These are phyloP conservation scores for Betta splendens DNA, from an alignment of 2,797 vertebrate species.

Conservation along the genomic window DNA sequence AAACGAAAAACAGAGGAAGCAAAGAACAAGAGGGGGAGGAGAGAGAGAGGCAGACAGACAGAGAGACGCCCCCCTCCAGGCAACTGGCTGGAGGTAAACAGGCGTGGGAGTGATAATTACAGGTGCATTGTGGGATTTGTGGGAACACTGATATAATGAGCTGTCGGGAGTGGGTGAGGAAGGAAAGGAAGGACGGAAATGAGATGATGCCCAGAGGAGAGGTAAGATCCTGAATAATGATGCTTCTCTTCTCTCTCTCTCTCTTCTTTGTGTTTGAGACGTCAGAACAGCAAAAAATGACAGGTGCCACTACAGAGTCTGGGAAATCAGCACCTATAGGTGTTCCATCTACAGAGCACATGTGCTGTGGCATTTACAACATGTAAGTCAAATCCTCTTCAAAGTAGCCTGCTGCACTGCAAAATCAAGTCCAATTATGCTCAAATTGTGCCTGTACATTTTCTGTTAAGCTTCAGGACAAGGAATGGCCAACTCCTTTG, in stretches of 20 bases:
- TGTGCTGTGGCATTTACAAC: constrained; percentile 18
- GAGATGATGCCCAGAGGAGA: constrained; percentile 71
- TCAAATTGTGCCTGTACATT: not conserved
- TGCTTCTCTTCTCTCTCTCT: constrained; percentile 12
- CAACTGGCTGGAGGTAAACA: constrained; percentile 81
- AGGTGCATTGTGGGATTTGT: constrained; percentile 82
- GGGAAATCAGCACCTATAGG: constrained; percentile 39
- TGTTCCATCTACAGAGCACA: constrained; percentile 14
- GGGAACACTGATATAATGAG: constrained; percentile 78
- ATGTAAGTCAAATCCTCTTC: constrained; percentile 7
- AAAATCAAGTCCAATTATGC: constrained; percentile 1
- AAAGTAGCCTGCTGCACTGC: constrained; percentile 3
- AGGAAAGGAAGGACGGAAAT: constrained; percentile 70
- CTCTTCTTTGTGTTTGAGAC: constrained; percentile 29
- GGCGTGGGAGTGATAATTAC: constrained; percentile 78
- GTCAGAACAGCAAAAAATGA: constrained; percentile 29
- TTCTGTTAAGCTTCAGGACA: constrained; percentile 3
- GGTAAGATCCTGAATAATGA: constrained; percentile 66
- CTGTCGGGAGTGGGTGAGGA: constrained; percentile 74
- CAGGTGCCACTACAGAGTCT: constrained; percentile 27
- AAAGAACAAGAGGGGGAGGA: constrained; percentile 36
- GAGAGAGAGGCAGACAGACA: constrained; percentile 43
- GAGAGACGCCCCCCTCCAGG: constrained; percentile 71
- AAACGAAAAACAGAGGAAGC: constrained; percentile 8
- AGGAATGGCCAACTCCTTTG: not conserved